Conservation (phyloP, 2,888 invertebrate species). For the Balanococcus diminutus region DNA sequence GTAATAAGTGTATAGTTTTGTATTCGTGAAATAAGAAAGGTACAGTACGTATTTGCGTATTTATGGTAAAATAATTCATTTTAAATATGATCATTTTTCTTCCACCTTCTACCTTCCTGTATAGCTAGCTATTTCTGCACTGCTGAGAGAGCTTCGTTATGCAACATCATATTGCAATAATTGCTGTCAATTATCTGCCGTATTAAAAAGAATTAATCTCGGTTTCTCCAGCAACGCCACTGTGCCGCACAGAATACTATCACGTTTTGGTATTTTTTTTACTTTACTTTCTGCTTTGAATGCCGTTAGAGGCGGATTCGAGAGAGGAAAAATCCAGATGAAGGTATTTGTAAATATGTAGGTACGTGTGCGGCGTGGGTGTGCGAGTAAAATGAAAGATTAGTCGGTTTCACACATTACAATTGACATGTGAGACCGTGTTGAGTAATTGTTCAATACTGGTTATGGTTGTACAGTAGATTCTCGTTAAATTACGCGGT, state of each 20-base stretch:
- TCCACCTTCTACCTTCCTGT: background rate
- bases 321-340: background rate
- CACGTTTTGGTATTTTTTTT: slow-evolving; percentile 36
- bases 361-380: slow-evolving; percentile 20
- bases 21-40: background rate
- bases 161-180: slow-evolving; percentile 45
- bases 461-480: background rate
- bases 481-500: background rate
- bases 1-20: background rate
- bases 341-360: slow-evolving; percentile 2
- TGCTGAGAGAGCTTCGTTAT: background rate
- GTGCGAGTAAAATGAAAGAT: slow-evolving; percentile 23
- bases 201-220: slow-evolving; percentile 44
- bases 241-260: slow-evolving; percentile 31
- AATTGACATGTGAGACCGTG: slow-evolving; percentile 20
- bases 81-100: too few species aligned
- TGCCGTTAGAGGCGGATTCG: background rate
- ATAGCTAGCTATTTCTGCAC: background rate
- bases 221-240: slow-evolving; percentile 8
- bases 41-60: background rate
- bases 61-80: slow-evolving; percentile 10
- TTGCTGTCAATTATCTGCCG: slow-evolving; percentile 49
- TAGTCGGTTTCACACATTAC: slow-evolving; percentile 13
- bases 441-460: slow-evolving; percentile 36
- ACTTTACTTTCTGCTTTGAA: background rate